Base-by-base conservation (phyloP, 2,888 invertebrate species). In the Sericinus montela region DNA sequence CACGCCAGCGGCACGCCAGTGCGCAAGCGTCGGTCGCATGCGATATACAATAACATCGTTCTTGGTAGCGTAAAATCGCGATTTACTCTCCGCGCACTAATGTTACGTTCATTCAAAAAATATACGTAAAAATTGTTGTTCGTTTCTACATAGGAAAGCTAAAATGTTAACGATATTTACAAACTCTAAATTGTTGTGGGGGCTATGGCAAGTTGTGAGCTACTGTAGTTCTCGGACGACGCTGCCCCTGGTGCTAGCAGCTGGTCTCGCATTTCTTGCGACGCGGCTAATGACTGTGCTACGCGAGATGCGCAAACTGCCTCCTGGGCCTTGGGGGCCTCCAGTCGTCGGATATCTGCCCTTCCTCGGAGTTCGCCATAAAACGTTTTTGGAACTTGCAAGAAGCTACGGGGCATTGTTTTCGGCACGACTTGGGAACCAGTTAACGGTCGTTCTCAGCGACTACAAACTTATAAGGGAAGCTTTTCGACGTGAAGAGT, bases 311-410 rank as follows among this genome's bases (percentile, higher is more conserved):
- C 77, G 78, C 54, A 77, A 89, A 57, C 82, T 96, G 59, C 97
- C 97, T 0, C 97, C 97, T 0, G 97, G 97, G 2, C 97, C 97
- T 2, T 94, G 94, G 94, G 96, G 97, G 1, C 85, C 95, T 3
- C 97, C 97, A 14, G 87, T 97, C 45, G 90, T 96, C 48, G 97
- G 97, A 53, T 96, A 94, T 70, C 83, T 97, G 57, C 94, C 94
- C 2, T 96, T 94, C 78, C 90, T 97, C 66, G 94, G 93, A 60
- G 91, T 92, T 34, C 92, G 94, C 41, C 96, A 97, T 80, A 91
- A 95, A 46, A 92, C 93, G 48, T 95, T 94, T 82, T 91, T 93
- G 68, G 92, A 94, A 64, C 83, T 97, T 65, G 92, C 95, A 35
- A 91, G 92, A 56, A 92, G 91, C 65, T 97, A 96, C 77, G 97